phyloP scores from a whole-genome alignment of 2,888 invertebrate species.

The Asteroscopus sphinx region DNA sequence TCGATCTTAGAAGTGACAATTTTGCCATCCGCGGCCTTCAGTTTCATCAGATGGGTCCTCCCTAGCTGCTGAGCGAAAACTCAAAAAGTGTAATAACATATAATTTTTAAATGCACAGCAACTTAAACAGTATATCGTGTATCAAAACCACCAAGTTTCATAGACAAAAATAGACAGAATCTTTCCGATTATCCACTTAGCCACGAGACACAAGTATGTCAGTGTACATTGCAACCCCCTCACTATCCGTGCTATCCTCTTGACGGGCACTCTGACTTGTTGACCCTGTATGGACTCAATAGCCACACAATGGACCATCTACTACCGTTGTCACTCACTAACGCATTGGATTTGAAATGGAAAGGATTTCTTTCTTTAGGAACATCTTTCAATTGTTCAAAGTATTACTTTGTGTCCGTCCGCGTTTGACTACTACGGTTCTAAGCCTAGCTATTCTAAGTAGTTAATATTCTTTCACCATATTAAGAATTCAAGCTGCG shows the following conservation, averaged over 20 bases:
- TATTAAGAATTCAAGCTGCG: constrained; percentile 53
- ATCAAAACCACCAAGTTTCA: constrained; percentile 13
- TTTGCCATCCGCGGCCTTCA: too few species aligned
- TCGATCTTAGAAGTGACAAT: too few species aligned
- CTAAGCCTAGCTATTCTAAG: too few species aligned
- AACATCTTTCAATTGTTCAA: too few species aligned
- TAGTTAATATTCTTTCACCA: too few species aligned
- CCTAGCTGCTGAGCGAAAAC: too few species aligned
- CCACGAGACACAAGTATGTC: constrained; percentile 13
- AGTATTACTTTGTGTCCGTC: too few species aligned
- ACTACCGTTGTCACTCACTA: constrained; percentile 17
- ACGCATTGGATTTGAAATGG: constrained; percentile 25
- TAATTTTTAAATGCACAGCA: too few species aligned
- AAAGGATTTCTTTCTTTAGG: constrained; percentile 21
- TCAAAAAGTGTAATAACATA: too few species aligned
- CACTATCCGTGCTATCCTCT: constrained; percentile 7
- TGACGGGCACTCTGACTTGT: constrained; percentile 46
- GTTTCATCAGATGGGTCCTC: too few species aligned
- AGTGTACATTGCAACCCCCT: constrained; percentile 34
- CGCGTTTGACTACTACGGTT: too few species aligned
- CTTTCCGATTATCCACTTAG: constrained; percentile 43
- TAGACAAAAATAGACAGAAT: constrained; percentile 33
- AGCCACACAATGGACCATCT: constrained; percentile 43
- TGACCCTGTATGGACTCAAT: constrained; percentile 22
- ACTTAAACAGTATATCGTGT: background rate